Evolutionary conservation across 2,797 vertebrate genomes (phyloP).

Genomic region (Scarus forsteni): DNA sequence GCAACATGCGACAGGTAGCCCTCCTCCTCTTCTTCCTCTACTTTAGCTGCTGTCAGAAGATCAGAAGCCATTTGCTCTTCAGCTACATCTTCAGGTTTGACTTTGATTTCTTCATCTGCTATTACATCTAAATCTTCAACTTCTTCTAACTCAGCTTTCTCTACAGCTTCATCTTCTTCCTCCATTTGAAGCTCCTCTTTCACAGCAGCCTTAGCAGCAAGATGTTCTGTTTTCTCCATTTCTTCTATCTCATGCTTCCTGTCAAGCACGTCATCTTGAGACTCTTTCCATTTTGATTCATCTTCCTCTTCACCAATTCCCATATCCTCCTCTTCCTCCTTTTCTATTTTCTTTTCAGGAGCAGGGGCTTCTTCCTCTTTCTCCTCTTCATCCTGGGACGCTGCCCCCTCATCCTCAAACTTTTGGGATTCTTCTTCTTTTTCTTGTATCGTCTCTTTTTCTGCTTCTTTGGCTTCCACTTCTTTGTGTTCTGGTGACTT

Average conservation of each 20-base stretch:
- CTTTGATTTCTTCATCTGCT: conserved; percentile 86
- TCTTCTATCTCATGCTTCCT: conserved; percentile 85
- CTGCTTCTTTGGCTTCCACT: conserved; percentile 45
- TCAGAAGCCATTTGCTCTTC: conserved; percentile 56
- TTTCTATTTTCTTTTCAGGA: conserved; percentile 66
- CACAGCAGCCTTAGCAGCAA: conserved; percentile 52
- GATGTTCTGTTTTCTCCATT: conserved; percentile 83
- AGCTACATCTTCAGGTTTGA: conserved; percentile 70
- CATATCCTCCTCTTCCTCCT: conserved; percentile 77
- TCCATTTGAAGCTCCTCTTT: conserved; percentile 73
- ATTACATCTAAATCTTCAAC: conserved; percentile 88
- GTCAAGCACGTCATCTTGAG: conserved; percentile 79
- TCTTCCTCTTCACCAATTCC: conserved; percentile 89
- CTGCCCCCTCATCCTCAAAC: conserved; percentile 83
- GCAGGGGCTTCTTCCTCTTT: conserved; percentile 73
- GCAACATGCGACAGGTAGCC: conserved; percentile 78
- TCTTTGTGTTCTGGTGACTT: conserved; percentile 70
- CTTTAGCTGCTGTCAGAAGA: conserved; percentile 53
- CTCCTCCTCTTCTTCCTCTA: conserved; percentile 74
- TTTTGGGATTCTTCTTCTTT: conserved; percentile 75
- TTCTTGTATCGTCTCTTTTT: conserved; percentile 60
- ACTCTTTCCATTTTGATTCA: conserved; percentile 80
- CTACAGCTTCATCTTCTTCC: conserved; percentile 83
- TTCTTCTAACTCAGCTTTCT: conserved; percentile 93
- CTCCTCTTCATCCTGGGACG: conserved; percentile 82